A percentile compares a stretch with the other conserved stretches of the same genome.
phyloP scores from a whole-genome alignment of 1,140 invertebrate genomes.

The Druon quercuslanigerum region DNA sequence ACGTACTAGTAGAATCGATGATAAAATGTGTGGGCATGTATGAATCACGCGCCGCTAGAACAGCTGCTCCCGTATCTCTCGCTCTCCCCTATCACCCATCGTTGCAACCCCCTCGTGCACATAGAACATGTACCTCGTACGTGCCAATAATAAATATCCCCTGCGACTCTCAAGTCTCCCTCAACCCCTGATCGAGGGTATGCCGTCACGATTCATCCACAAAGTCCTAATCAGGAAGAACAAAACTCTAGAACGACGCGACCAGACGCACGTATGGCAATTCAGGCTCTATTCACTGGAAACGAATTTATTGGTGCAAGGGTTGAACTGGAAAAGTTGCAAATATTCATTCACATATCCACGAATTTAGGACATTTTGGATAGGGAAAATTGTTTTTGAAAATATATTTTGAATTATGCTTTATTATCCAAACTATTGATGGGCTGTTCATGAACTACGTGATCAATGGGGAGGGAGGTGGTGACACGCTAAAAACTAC shows the following conservation, averaged over 20 bases:
- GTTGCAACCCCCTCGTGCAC: constrained; percentile 27
- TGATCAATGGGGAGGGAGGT: no score
- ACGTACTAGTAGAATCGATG: constrained; percentile 18
- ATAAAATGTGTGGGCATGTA: constrained; percentile 29
- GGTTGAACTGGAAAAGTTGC: background rate
- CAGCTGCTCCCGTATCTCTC: constrained; percentile 30
- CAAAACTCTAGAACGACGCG: constrained; percentile 3
- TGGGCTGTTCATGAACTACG: no score
- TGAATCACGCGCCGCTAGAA: constrained; percentile 23
- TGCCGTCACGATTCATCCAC: constrained; percentile 20
- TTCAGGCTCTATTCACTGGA: constrained; percentile 2
- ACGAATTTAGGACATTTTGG: background rate
- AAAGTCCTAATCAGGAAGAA: constrained; percentile 18
- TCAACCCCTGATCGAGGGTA: constrained; percentile 22
- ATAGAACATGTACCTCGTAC: constrained; percentile 15
- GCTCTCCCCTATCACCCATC: constrained; percentile 23
- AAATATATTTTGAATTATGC: no score
- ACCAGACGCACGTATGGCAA: background rate
- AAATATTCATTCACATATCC: background rate
- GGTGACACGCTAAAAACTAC: no score
- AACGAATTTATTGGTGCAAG: constrained; percentile 11
- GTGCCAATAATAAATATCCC: constrained; percentile 23
- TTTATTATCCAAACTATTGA: no score
- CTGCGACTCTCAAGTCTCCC: background rate
- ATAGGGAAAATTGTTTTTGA: no score